Base-by-base conservation (phyloP, 2,797 vertebrate genomes). In the Syncerus caffer region DNA sequence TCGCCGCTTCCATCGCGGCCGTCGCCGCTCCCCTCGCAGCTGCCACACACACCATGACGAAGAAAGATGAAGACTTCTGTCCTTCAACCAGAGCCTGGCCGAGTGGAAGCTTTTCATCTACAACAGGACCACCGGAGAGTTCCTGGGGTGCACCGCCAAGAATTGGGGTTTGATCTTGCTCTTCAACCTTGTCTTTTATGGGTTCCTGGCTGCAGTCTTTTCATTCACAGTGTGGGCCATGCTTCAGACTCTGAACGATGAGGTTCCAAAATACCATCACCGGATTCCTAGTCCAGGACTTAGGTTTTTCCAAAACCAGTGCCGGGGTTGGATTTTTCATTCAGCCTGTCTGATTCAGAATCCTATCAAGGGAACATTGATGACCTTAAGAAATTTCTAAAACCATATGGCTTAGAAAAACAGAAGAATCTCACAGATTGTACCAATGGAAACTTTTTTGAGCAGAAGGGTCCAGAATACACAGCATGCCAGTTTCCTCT, bases 1-100 rank as follows among this genome's bases (percentile, higher is more conserved):
- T 92, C 95, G 93, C 85, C 47, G 94, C 91, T 51, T 34, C 34
- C 34, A 50, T n/a, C 89, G 55, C 80, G 74, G 96, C 95, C 95
- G 94, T 95, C 89, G 89, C 93, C 42, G 94, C 91, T 51, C 67
- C 31, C 45, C 76, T 55, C 86, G 76, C 93, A 53, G 84, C 79
- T 74, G 91, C n/a, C 17, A 3, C 17, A 3, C 64, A 67, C 64
- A 34, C 17, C 64, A 3, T 21, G n/a, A 6, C 17, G 9, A 34
- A 67, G 9, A 67, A 11, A 34, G 64, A n/a, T 7, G 60, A 64
- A n/a, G 31, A 47, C 47, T 47, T 47, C 47, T 47, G 47, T 64
- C 62, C 15, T 67, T 67, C n/a, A 34, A 3, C n/a, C n/a, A 34
- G 64, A 34, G n/a, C 64, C 64, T 67, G 64, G 64, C n/a, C n/a